Percentiles rank a stretch among this genome's conserved stretches.
These are phyloP conservation scores for Chloroclystis v-ata DNA, from an alignment of 2,888 invertebrate genomes.

Conservation along the genomic window DNA sequence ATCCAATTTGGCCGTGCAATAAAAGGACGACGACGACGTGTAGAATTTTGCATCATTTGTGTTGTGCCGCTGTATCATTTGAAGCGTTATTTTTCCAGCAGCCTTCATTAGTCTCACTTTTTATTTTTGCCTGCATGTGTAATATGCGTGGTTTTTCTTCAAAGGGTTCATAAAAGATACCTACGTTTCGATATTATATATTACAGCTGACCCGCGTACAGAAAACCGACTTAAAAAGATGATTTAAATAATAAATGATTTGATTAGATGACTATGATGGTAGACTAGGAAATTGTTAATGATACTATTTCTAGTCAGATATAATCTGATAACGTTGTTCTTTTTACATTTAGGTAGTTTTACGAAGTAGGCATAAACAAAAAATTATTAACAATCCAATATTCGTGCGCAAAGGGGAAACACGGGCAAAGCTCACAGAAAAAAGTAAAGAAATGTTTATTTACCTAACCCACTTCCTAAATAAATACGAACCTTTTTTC, in stretches of 20 bases:
- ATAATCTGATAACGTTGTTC: too few relatives aligned
- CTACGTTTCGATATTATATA: too few relatives aligned
- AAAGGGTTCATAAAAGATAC: too few relatives aligned
- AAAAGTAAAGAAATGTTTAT: constrained; percentile 23
- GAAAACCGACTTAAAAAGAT: too few relatives aligned
- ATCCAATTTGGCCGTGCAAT: constrained; percentile 61
- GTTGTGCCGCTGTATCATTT: constrained; percentile 29
- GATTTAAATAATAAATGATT: too few relatives aligned
- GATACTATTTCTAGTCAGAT: too few relatives aligned
- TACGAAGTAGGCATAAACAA: background rate
- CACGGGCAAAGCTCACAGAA: constrained; percentile 21
- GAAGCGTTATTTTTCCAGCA: constrained; percentile 22
- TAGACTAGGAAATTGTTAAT: too few relatives aligned
- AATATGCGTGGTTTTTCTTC: too few relatives aligned
- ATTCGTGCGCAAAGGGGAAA: constrained; percentile 8
- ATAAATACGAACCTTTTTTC: constrained; percentile 26
- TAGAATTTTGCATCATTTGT: constrained; percentile 21
- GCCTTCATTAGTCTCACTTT: constrained; percentile 15
- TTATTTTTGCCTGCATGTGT: background rate
- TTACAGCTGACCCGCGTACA: too few relatives aligned
- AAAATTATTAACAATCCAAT: background rate
- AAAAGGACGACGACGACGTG: constrained; percentile 46
- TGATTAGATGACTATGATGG: too few relatives aligned
- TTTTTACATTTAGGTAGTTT: too few relatives aligned
- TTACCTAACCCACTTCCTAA: constrained; percentile 21